Evolutionary conservation across 2,113 vertebrate genomes (phyloP), one percentile per base, ranked within the genome.

Genomic region (Amphiprion percula): DNA sequence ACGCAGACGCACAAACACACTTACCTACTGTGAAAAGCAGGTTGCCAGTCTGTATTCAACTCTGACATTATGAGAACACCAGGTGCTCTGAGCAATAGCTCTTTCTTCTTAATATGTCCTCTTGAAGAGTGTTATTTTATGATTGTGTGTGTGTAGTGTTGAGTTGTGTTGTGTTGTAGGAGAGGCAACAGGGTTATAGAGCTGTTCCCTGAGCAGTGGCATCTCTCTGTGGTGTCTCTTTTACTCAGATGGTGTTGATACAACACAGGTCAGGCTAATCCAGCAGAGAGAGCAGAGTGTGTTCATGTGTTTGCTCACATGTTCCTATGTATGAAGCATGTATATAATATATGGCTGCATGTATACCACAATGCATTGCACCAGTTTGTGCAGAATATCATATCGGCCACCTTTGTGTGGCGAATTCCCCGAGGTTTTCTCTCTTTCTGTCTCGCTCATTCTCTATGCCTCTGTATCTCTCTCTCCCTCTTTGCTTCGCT

Each of bases 31-130:
- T 73, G 64, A 67, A 73, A 82, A 79, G 54, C 12, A 0, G 21
- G 44, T 64, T 84, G 52, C 81, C 19, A 49, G 76, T 73, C 66
- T 77, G 61, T 61, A 47, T 79, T 50, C 80, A 53, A 77, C 59
- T 71, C 16, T 89, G 89, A 87, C 80, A 79, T 91, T 89, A 85
- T 79, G 75, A 80, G 85, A 90, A 80, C 86, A 86, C 68, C 79
- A 83, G 80, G 84, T 90, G 82, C 67, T 89, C 68, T 54, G 77
- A 85, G 79, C 59, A 77, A 58, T 55, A 68, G 49, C 37, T 84
- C 73, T 67, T 72, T 47, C n/a, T 64, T 54, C 74, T 19, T 66
- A 47, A 82, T 65, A 46, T 49, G 54, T 49, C 39, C 39, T 63
- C 79, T 69, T 60, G 50, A 60, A 67, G 49, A 63, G 74, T 77